These are phyloP conservation scores for Triplophysa bombifrons DNA, from an alignment of 2,797 vertebrate genomes.

Conservation along the genomic window DNA sequence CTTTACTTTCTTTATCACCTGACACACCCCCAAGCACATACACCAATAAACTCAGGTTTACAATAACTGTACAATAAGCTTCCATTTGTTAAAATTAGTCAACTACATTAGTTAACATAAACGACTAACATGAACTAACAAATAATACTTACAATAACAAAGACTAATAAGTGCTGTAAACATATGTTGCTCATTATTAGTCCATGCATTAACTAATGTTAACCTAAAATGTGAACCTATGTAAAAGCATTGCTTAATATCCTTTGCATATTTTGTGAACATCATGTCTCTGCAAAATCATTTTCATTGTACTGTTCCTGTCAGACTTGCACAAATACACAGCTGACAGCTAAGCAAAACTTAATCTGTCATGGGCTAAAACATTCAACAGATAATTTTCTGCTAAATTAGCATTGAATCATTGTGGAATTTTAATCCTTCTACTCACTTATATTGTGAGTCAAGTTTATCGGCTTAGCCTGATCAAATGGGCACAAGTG, in stretches of 20 bases:
- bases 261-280: background rate
- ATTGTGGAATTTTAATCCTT: slow-evolving; percentile 17
- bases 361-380: background rate
- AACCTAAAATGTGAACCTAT: background rate
- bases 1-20: background rate
- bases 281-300: background rate
- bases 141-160: background rate
- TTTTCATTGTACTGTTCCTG: background rate
- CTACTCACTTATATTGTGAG: background rate
- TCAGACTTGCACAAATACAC: background rate
- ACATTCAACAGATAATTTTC: slow-evolving; percentile 28
- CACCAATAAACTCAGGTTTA: background rate
- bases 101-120: too few relatives aligned
- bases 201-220: too few relatives aligned
- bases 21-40: background rate
- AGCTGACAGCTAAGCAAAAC: background rate
- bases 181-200: too few relatives aligned
- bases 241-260: background rate
- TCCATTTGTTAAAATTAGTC: too few relatives aligned
- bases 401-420: slow-evolving; percentile 30
- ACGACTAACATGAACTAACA: background rate
- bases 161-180: too few relatives aligned
- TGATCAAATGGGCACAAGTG: background rate
- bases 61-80: too few relatives aligned
- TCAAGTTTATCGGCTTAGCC: background rate